These are phyloP conservation scores for Leptopilina myrica DNA, from an alignment of 2,888 invertebrate species.

Conservation along the genomic window DNA sequence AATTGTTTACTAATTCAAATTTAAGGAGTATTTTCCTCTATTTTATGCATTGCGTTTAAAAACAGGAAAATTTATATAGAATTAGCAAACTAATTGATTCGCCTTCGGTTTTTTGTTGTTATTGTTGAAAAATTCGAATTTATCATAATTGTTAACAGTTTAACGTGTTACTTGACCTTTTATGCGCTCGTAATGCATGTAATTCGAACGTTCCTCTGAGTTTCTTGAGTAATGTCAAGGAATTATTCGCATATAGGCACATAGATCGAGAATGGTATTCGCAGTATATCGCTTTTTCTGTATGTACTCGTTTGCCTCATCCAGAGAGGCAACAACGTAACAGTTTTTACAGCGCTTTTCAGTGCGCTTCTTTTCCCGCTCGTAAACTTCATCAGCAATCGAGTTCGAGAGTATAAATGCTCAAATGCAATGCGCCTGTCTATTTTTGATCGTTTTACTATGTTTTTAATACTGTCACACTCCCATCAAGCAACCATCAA, in stretches of 20 bases:
- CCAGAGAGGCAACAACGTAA: constrained; percentile 25
- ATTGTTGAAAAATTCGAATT: no score
- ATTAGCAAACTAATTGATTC: no score
- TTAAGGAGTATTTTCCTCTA: no score
- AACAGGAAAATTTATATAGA: no score
- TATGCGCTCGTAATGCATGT: not conserved
- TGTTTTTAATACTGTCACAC: constrained; percentile 15
- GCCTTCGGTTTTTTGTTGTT: no score
- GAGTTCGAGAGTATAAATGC: not conserved
- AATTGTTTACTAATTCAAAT: no score
- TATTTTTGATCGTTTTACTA: constrained; percentile 8
- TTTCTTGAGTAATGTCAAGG: constrained; percentile 26
- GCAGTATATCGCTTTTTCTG: not conserved
- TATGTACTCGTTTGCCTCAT: not conserved
- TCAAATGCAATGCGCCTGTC: not conserved
- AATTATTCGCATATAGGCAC: not conserved
- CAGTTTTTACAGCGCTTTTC: constrained; percentile 31
- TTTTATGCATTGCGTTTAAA: no score
- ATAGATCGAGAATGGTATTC: constrained; percentile 14
- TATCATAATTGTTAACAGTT: constrained; percentile 18
- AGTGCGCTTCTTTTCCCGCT: constrained; percentile 13
- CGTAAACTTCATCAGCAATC: constrained; percentile 23
- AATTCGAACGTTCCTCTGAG: constrained; percentile 6
- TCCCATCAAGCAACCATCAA: constrained; percentile 14
- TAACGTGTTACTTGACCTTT: constrained; percentile 21